Evolutionary conservation across 2,797 vertebrate genomes (phyloP).

Genomic region (Petrocephalus schoutedeni): DNA sequence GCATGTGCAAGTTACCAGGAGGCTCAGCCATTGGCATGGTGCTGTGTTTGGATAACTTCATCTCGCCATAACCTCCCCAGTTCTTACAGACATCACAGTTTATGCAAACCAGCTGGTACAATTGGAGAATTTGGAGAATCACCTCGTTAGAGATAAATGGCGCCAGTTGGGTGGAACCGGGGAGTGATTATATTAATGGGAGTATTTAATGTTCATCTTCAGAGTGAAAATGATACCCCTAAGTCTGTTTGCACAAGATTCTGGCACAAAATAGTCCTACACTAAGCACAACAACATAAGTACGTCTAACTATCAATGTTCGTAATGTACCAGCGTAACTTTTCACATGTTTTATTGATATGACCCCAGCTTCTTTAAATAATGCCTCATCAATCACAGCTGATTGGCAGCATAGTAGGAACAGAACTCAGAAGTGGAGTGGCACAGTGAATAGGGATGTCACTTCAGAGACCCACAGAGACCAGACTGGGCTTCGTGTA

Average conservation of each 20-base stretch:
- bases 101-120: not conserved
- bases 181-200: not conserved
- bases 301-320: not conserved
- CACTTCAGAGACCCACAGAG: not conserved
- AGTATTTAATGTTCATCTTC: conserved; percentile 3
- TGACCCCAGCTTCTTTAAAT: not conserved
- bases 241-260: not conserved
- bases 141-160: not conserved
- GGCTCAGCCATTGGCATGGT: not conserved
- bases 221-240: not conserved
- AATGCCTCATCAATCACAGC: not conserved
- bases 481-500: not conserved
- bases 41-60: not conserved
- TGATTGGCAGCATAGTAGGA: not conserved
- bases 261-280: not conserved
- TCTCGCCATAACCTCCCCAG: not conserved
- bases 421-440: not conserved
- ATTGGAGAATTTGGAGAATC: not conserved
- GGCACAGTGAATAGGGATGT: not conserved
- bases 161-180: not conserved
- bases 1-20: not conserved
- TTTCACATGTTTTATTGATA: not conserved
- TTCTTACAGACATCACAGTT: conserved; percentile 2
- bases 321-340: not conserved
- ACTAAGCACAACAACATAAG: not conserved